These are phyloP conservation scores for Rhynchonycteris naso DNA, from an alignment of 2,797 vertebrate species.

Conservation along the genomic window DNA sequence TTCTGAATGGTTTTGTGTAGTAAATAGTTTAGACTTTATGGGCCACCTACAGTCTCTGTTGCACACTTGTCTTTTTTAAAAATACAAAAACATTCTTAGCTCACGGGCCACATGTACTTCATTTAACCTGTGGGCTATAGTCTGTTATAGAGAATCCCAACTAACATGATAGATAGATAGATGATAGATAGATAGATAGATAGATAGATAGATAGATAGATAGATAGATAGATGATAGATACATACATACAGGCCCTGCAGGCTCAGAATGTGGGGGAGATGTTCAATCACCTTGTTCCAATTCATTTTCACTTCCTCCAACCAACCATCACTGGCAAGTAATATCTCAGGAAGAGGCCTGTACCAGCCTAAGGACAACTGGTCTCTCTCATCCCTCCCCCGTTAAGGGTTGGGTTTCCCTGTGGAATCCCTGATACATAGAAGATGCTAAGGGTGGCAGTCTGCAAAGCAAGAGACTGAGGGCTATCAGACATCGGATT, in stretches of 20 bases:
- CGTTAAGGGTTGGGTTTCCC: neutral
- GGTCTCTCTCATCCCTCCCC: neutral
- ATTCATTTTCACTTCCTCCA: neutral
- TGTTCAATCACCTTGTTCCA: neutral
- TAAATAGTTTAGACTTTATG: constrained; percentile 13
- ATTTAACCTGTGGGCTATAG: neutral
- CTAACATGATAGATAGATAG: neutral
- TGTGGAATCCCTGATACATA: neutral
- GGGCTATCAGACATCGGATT: neutral
- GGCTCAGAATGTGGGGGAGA: neutral
- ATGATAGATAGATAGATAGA: no score
- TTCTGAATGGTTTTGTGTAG: neutral
- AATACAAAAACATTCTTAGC: neutral
- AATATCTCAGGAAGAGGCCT: neutral
- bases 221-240: no score
- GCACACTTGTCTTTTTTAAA: neutral
- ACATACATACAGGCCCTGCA: neutral
- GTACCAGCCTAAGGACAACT: neutral
- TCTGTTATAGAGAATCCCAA: constrained; percentile 9
- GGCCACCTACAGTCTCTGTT: neutral
- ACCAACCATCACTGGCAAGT: neutral
- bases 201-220: no score
- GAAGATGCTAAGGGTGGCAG: neutral
- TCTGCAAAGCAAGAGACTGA: neutral
- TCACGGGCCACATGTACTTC: neutral